Conservation (phyloP, 1,140 invertebrate genomes). For the Lucilia cuprina region DNA sequence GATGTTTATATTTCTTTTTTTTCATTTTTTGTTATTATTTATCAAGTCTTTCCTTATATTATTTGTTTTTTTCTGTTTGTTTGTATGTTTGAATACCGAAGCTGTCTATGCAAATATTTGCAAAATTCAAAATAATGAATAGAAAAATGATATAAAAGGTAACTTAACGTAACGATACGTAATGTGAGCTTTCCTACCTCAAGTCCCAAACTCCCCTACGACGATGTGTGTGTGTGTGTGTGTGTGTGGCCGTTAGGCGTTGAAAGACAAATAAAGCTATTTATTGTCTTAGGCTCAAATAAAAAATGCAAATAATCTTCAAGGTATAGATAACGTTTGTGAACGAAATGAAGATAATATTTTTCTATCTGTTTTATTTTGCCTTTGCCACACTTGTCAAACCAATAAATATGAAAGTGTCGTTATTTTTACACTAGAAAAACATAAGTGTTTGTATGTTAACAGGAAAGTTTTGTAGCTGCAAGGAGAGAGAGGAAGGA, state of each 20-base stretch:
- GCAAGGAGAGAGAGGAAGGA: too few species aligned
- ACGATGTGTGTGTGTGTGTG: background rate
- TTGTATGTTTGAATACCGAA: background rate
- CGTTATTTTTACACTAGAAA: too few species aligned
- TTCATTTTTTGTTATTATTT: too few species aligned
- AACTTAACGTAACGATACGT: background rate
- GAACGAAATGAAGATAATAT: background rate
- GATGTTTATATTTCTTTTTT: too few species aligned
- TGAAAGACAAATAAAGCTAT: background rate
- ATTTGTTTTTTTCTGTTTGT: background rate
- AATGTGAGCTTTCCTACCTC: background rate
- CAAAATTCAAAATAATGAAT: background rate
- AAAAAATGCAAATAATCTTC: background rate
- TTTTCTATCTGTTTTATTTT: too few species aligned
- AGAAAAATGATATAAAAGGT: background rate
- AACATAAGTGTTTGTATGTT: too few species aligned
- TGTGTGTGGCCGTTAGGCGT: background rate
- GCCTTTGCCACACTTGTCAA: background rate
- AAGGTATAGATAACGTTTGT: background rate
- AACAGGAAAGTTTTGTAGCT: too few species aligned
- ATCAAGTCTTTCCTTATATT: background rate
- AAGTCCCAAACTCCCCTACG: background rate
- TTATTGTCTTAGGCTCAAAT: conserved; percentile 7
- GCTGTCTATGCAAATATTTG: background rate
- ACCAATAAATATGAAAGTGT: background rate